Percentiles rank a stretch among this genome's conserved stretches.
These are phyloP conservation scores for Drosophila sp. DNA, from an alignment of 1,140 invertebrate genomes.

Conservation along the genomic window DNA sequence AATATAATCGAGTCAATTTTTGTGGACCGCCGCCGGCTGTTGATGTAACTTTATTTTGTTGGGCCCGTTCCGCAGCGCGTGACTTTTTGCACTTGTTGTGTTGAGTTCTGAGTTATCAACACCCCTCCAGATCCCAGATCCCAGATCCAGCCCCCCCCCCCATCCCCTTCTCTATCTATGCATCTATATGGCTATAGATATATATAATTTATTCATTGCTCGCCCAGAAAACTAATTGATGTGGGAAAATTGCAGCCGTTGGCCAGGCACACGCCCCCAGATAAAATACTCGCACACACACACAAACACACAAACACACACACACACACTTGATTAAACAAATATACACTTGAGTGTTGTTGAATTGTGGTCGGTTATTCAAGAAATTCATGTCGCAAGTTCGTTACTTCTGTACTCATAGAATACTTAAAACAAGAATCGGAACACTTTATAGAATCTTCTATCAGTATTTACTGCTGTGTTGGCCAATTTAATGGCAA, in stretches of 20 bases:
- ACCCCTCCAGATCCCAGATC: not conserved
- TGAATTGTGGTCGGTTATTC: not conserved
- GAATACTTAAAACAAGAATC: no score
- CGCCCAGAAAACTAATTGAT: constrained; percentile 74
- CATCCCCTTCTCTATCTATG: not conserved
- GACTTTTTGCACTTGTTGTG: constrained; percentile 82
- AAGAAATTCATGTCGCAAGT: not conserved
- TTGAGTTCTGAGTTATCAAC: constrained; percentile 28
- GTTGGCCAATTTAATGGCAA: no score
- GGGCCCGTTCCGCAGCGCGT: constrained; percentile 56
- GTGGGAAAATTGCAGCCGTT: constrained; percentile 74
- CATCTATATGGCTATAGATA: not conserved
- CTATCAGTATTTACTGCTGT: no score
- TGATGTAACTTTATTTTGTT: constrained; percentile 72
- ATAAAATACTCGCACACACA: constrained; percentile 11
- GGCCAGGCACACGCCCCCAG: constrained; percentile 47
- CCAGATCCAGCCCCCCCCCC: not conserved
- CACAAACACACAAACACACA: not conserved
- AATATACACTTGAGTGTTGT: constrained; percentile 3
- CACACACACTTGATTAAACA: constrained; percentile 9
- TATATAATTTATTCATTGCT: constrained; percentile 82
- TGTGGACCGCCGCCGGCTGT: constrained; percentile 59
- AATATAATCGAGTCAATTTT: constrained; percentile 83
- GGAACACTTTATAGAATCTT: no score
- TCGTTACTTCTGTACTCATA: no score